A percentile compares a stretch with the other conserved stretches of the same genome.
Evolutionary conservation across 1,140 invertebrate species (phyloP).

Genomic region (Elymnias hypermnestra): DNA sequence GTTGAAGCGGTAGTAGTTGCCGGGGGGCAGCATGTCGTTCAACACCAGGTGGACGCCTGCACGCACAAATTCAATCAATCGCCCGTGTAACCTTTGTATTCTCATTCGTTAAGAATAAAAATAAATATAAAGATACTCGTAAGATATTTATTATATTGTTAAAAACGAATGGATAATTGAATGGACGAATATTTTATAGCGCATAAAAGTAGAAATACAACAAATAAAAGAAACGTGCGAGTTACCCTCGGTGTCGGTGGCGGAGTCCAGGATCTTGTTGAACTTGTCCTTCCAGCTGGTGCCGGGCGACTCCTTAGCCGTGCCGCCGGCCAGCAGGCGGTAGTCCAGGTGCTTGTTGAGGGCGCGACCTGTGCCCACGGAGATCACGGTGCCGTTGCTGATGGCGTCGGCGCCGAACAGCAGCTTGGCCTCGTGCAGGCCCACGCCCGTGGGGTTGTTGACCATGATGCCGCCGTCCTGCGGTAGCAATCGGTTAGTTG

Average conservation of each 20-base stretch:
- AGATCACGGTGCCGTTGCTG: conserved; percentile 87
- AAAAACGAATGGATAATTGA: no score
- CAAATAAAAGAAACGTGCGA: no score
- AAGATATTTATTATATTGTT: no score
- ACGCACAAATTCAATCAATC: no score
- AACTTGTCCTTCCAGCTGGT: conserved; percentile 89
- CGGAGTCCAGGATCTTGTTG: conserved; percentile 90
- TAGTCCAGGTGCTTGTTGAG: conserved; percentile 55
- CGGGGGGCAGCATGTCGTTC: conserved; percentile 86
- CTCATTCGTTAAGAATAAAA: no score
- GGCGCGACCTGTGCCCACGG: conserved; percentile 88
- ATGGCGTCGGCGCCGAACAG: conserved; percentile 89
- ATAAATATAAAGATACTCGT: no score
- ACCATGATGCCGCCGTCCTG: conserved; percentile 91
- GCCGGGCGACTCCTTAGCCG: conserved; percentile 46
- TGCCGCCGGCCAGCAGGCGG: conserved; percentile 46
- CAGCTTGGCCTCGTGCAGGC: conserved; percentile 90
- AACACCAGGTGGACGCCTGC: conserved; percentile 88
- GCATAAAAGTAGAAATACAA: no score
- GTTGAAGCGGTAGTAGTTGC: conserved; percentile 93
- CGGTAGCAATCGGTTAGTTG: no score
- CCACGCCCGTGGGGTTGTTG: conserved; percentile 94
- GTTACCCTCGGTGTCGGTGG: conserved; percentile 81
- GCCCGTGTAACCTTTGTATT: no score
- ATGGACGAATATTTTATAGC: no score